Percentiles rank a stretch among this genome's conserved stretches.
These are phyloP conservation scores for Aradophagus sp. DNA, from an alignment of 1,140 invertebrate genomes.

Conservation along the genomic window DNA sequence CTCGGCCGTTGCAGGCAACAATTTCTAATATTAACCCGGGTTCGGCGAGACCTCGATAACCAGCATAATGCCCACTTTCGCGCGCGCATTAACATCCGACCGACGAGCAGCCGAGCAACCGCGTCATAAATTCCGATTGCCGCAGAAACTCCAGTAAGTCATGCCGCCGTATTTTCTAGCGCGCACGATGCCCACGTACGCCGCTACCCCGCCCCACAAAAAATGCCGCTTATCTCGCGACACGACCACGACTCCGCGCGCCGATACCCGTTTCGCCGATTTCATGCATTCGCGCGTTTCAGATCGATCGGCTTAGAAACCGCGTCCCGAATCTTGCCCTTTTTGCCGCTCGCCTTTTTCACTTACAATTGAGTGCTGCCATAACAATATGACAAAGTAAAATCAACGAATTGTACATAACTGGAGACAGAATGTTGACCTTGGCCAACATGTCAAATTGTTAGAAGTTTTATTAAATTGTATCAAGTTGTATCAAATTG, in stretches of 20 bases:
- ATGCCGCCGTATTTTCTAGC: slow-evolving; percentile 32
- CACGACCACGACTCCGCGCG: slow-evolving; percentile 37
- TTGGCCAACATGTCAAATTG: no score
- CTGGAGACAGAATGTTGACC: no score
- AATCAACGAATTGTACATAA: no score
- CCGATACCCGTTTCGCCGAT: slow-evolving; percentile 40
- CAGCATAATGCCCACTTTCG: slow-evolving; percentile 34
- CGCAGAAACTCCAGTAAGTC: slow-evolving; percentile 43
- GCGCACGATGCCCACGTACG: slow-evolving; percentile 29
- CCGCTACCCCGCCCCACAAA: slow-evolving; percentile 35
- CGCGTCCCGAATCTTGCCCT: no score
- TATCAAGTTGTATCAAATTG: no score
- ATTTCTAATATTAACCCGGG: slow-evolving; percentile 38
- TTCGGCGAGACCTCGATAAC: slow-evolving; percentile 26
- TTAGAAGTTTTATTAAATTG: no score
- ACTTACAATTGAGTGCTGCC: no score
- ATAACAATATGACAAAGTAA: no score
- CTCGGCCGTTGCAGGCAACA: slow-evolving; percentile 22
- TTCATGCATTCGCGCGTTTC: slow-evolving; percentile 43
- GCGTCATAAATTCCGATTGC: slow-evolving; percentile 35
- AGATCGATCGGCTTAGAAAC: slow-evolving; percentile 48
- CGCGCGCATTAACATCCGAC: slow-evolving; percentile 36
- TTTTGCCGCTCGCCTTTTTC: no score
- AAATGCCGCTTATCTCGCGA: slow-evolving; percentile 43
- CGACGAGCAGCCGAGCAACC: no score